Base-by-base conservation (phyloP, 2,888 invertebrate genomes). In the Laspeyria flexula region DNA sequence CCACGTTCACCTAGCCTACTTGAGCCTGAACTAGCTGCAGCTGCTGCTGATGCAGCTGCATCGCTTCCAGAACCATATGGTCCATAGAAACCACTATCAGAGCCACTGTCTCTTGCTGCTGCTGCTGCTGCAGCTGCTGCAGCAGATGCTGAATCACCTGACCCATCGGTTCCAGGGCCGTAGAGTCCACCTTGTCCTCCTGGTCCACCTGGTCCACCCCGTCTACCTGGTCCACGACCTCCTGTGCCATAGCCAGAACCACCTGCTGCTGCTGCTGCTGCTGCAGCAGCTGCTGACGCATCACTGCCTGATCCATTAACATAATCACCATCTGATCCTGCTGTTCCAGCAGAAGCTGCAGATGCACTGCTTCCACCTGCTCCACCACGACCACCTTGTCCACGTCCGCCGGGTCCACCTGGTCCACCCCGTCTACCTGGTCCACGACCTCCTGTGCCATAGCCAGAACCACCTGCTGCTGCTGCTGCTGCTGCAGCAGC, bases 41-140 rank as follows among this genome's bases (percentile, higher is more conserved):
- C 40, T 3, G 44, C 18, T 9, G 50, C 27, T 29, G 30, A 10
- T 3, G 42, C 27, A 13, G 47, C 37, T n/a, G 43, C 10, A 0
- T n/a, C 25, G 11, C 15, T 0, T 11, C 10, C 18, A 18, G 30
- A 1, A 18, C 44, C 34, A 1, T 21, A 21, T 21, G 29, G 11
- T 16, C 38, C 46, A n/a, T 38, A 39, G 31, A n/a, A 21, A 7
- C 44, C 39, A 7, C 21, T 11, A 21, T 2, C 21, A 21, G 16
- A n/a, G n/a, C n/a, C n/a, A n/a, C 23, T 1, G 11, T 25, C 1
- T 13, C 39, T n/a, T 39, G 39, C 21, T 15, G 12, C 4, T 3
- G 37, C n/a, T 7, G 37, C n/a, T 21, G 31, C 33, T 11, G 31
- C 38, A 3, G 33, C 45, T 11, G 39, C 39, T 12, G 45, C 31